A percentile compares a stretch with the other conserved stretches of the same genome.
Conservation (phyloP, 2,888 invertebrate genomes). For the Caenorhabditis sp. region DNA sequence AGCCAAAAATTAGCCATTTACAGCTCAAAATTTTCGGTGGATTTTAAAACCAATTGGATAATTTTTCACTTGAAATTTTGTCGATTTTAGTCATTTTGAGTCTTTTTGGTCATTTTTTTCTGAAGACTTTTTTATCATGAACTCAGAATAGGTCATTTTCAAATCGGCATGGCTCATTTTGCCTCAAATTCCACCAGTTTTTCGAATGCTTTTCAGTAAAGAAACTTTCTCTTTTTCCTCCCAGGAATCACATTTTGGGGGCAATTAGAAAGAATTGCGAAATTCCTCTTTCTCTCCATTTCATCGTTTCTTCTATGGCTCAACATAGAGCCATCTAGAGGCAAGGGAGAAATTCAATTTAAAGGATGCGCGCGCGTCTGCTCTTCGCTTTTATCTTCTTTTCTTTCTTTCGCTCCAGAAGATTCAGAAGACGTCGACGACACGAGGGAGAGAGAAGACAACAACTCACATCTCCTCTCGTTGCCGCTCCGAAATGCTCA, state of each 20-base stretch:
- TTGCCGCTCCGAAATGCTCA: conserved; percentile 99
- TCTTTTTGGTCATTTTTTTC: neutral
- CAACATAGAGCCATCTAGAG: neutral
- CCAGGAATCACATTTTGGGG: no score
- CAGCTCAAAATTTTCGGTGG: neutral
- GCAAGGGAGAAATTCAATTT: conserved; percentile 42
- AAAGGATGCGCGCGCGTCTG: no score
- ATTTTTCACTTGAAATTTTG: neutral
- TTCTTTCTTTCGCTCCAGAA: conserved; percentile 3
- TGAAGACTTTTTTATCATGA: neutral
- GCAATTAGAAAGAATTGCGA: conserved; percentile 32
- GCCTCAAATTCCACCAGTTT: no score
- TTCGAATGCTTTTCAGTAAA: no score
- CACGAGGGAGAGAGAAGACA: neutral
- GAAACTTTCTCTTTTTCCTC: no score
- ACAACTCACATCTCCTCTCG: conserved; percentile 98
- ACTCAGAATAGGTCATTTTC: neutral
- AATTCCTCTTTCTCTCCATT: neutral
- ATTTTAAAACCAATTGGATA: no score
- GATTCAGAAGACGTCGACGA: neutral
- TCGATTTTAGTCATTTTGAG: neutral
- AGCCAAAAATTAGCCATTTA: neutral
- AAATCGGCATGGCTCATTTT: no score
- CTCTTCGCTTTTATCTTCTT: no score
- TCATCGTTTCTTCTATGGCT: neutral